phyloP scores from a whole-genome alignment of 2,113 vertebrate species.

The Albula glossodonta region DNA sequence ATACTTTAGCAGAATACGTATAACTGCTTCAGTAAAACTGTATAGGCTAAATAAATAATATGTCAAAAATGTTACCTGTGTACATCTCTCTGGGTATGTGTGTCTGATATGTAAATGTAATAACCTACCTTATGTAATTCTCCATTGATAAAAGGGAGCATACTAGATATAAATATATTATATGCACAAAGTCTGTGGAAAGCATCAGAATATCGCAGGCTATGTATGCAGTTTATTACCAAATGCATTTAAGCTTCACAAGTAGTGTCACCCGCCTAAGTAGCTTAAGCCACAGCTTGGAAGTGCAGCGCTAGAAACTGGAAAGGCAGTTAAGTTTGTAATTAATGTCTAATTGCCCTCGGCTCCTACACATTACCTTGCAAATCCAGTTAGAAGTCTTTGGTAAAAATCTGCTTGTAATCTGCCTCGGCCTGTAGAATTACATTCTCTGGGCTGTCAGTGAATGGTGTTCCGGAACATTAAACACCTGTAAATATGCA shows the following conservation, averaged over 20 bases:
- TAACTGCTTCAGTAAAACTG: too few species aligned
- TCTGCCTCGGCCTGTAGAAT: background rate
- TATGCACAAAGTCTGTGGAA: background rate
- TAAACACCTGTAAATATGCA: too few species aligned
- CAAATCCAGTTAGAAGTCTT: slow-evolving; percentile 12
- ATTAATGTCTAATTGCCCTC: slow-evolving; percentile 35
- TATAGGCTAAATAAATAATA: too few species aligned
- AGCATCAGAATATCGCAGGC: background rate
- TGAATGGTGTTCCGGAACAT: too few species aligned
- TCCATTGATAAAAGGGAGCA: too few species aligned
- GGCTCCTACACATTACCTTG: background rate
- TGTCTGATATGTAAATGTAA: too few species aligned
- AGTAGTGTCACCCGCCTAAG: slow-evolving; percentile 24
- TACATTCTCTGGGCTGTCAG: background rate
- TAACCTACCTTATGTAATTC: too few species aligned
- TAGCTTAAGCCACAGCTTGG: slow-evolving; percentile 32
- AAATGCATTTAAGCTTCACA: background rate
- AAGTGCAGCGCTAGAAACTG: slow-evolving; percentile 27
- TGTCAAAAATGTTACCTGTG: too few species aligned
- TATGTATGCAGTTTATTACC: background rate
- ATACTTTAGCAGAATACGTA: too few species aligned
- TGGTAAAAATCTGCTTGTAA: background rate
- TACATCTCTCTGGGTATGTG: too few species aligned
- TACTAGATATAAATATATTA: too few species aligned
- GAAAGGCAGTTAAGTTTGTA: slow-evolving; percentile 9